phyloP scores from a whole-genome alignment of 2,113 vertebrate species.

The Aphyosemion australe region DNA sequence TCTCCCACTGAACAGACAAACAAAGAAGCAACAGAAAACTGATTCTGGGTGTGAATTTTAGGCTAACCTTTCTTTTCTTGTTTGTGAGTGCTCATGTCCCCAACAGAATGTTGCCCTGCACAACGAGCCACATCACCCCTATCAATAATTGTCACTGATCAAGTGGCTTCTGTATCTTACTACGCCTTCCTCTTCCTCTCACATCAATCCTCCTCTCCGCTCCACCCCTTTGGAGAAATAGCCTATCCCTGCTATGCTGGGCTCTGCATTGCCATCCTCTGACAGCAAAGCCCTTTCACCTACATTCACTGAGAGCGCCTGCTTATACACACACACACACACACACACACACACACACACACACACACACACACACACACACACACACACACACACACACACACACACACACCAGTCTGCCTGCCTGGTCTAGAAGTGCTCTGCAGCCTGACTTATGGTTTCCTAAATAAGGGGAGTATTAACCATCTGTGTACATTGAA shows the following conservation, averaged over 20 bases:
- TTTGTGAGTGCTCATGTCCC: no score
- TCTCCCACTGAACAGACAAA: no score
- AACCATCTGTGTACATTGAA: constrained; percentile 57
- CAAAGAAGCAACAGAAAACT: no score
- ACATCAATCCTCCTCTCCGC: constrained; percentile 25
- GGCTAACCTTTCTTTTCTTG: no score
- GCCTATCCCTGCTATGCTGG: constrained; percentile 54
- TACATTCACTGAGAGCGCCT: constrained; percentile 61
- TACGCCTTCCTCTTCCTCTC: constrained; percentile 26
- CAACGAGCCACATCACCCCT: no score
- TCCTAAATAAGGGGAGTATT: constrained; percentile 57
- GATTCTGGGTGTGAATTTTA: no score
- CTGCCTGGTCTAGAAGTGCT: constrained; percentile 53
- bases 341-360: constrained; percentile 12
- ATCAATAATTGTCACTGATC: constrained; percentile 24
- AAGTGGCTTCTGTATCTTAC: constrained; percentile 28
- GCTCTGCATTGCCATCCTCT: constrained; percentile 59
- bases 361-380: no score
- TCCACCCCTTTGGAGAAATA: constrained; percentile 32
- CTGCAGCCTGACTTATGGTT: constrained; percentile 56
- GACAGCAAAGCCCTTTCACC: constrained; percentile 73
- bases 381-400: constrained; percentile 13
- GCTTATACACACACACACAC: constrained; percentile 14
- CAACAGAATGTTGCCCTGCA: no score
- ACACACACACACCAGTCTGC: constrained; percentile 24